Evolutionary conservation across 2,797 vertebrate genomes (phyloP).

Genomic region (Phylloscopus collybita): DNA sequence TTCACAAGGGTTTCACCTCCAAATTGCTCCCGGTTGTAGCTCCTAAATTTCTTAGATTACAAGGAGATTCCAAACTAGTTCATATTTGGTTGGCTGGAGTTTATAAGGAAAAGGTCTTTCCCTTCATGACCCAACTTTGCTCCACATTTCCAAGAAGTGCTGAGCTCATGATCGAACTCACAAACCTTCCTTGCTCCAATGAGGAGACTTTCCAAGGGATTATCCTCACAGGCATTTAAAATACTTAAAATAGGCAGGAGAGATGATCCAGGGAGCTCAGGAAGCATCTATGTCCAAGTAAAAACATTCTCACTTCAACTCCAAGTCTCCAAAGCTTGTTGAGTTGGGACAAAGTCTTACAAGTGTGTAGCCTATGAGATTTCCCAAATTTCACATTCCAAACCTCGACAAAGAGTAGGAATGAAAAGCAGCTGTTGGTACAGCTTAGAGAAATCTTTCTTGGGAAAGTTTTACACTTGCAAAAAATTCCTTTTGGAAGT

Average conservation of each 20-base stretch:
- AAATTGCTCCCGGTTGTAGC: neutral
- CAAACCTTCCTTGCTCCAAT: neutral
- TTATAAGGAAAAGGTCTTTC: neutral
- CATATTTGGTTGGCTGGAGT: neutral
- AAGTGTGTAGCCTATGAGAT: fast-evolving
- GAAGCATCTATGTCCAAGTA: neutral
- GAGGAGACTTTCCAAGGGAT: neutral
- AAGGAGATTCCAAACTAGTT: neutral
- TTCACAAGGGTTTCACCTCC: neutral
- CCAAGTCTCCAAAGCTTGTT: neutral
- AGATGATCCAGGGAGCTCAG: neutral
- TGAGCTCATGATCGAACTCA: fast-evolving
- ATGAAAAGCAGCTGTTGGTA: neutral
- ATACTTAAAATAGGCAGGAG: neutral
- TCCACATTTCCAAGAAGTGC: neutral
- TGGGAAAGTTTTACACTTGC: neutral
- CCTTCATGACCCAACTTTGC: neutral
- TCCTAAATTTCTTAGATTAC: neutral
- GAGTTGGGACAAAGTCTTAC: neutral
- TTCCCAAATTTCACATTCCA: neutral
- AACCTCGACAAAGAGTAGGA: neutral
- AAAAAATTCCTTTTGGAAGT: neutral
- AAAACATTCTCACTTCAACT: neutral
- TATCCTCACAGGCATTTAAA: neutral
- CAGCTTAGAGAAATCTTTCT: neutral